Conservation (phyloP, 2,888 invertebrate genomes). For the Neoitamus cyanurus region DNA sequence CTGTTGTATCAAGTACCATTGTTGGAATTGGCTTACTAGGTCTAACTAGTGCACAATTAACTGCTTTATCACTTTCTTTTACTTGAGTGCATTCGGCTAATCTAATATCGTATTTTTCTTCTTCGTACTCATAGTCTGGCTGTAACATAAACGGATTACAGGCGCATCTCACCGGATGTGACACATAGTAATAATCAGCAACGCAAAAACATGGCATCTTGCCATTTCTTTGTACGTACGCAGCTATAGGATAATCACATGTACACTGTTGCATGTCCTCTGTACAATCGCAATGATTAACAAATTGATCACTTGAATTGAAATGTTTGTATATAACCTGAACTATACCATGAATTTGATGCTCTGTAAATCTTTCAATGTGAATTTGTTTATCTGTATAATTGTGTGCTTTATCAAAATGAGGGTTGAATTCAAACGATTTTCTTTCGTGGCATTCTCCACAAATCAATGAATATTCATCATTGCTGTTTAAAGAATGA, state of each 20-base stretch:
- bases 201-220: neutral
- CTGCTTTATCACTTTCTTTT: neutral
- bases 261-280: neutral
- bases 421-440: neutral
- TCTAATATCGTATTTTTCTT: neutral
- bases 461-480: neutral
- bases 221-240: neutral
- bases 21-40: neutral
- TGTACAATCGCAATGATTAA: neutral
- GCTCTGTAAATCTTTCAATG: neutral
- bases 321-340: neutral
- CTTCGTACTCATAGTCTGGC: neutral
- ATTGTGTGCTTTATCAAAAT: neutral
- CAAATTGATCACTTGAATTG: neutral
- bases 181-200: neutral
- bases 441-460: neutral
- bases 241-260: neutral
- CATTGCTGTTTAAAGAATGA: neutral
- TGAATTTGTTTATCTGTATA: neutral
- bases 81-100: neutral
- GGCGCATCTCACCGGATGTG: neutral
- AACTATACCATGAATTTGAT: neutral
- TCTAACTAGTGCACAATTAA: neutral
- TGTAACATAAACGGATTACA: neutral
- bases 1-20: neutral